Conservation (phyloP, 2,113 vertebrate species). For the Oncorhynchus keta region DNA sequence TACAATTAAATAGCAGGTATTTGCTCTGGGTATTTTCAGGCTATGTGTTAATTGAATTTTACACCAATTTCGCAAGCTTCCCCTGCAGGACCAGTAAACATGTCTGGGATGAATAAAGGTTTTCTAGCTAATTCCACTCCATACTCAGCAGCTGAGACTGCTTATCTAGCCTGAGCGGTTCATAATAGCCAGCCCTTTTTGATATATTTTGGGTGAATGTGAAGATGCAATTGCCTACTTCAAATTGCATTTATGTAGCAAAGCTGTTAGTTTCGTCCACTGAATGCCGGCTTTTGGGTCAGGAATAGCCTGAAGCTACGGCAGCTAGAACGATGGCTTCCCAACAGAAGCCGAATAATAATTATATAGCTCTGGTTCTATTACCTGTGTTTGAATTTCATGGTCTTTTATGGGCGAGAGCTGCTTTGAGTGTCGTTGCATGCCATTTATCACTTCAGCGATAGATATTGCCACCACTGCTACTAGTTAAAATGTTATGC, state of each 20-base stretch:
- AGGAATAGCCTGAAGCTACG: constrained; percentile 38
- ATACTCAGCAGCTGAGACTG: constrained; percentile 31
- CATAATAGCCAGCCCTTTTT: constrained; percentile 41
- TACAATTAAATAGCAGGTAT: constrained; percentile 47
- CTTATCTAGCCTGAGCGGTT: constrained; percentile 49
- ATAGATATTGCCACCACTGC: constrained; percentile 28
- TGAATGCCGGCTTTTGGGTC: constrained; percentile 31
- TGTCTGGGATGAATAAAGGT: constrained; percentile 23
- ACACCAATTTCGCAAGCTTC: constrained; percentile 42
- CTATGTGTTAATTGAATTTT: constrained; percentile 59
- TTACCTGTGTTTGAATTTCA: constrained; percentile 57
- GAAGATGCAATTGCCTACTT: constrained; percentile 25
- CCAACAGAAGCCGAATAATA: constrained; percentile 33
- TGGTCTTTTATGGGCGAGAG: constrained; percentile 47
- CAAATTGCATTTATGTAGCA: constrained; percentile 36
- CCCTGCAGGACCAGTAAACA: constrained; percentile 43
- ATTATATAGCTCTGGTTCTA: constrained; percentile 42
- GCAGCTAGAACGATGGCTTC: constrained; percentile 22
- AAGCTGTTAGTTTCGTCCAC: constrained; percentile 5
- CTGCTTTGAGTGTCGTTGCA: constrained; percentile 19
- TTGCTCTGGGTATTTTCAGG: constrained; percentile 47
- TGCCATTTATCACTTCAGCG: constrained; percentile 34
- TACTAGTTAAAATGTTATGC: constrained; percentile 41
- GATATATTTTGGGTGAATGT: constrained; percentile 40
- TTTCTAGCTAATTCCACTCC: not conserved